These are phyloP conservation scores for Auanema sp. DNA, from an alignment of 2,888 invertebrate genomes.

Conservation along the genomic window DNA sequence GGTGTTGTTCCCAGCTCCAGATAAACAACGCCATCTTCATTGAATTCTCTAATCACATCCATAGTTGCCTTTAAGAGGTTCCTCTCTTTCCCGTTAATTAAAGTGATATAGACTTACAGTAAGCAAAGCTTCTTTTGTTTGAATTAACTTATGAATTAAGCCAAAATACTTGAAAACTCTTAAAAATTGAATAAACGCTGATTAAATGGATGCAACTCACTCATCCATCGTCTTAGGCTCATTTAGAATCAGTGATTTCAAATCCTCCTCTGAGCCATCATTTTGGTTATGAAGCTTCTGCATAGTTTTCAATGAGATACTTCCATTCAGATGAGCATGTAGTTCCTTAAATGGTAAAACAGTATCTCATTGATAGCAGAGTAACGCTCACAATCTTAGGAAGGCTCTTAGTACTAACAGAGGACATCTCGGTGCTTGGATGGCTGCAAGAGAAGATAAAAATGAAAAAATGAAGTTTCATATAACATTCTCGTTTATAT, in stretches of 20 bases:
- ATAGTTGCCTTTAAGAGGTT: slow-evolving; percentile 18
- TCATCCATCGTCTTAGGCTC: slow-evolving; percentile 16
- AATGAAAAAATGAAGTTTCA: too few relatives aligned
- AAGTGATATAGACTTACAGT: too few relatives aligned
- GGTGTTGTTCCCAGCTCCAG: slow-evolving; percentile 39
- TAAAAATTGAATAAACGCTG: not conserved
- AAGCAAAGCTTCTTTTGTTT: slow-evolving; percentile 18
- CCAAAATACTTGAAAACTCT: slow-evolving; percentile 33
- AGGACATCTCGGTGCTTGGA: too few relatives aligned
- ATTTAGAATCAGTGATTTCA: slow-evolving; percentile 5
- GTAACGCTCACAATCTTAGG: too few relatives aligned
- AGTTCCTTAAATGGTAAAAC: slow-evolving; percentile 21
- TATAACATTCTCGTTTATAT: too few relatives aligned
- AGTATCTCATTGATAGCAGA: too few relatives aligned
- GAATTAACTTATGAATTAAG: slow-evolving; percentile 25
- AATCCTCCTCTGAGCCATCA: not conserved
- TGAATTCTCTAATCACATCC: slow-evolving; percentile 25
- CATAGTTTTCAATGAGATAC: slow-evolving; percentile 28
- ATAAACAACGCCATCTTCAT: slow-evolving; percentile 26
- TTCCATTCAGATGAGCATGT: slow-evolving; percentile 38
- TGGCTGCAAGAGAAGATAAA: too few relatives aligned
- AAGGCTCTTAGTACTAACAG: too few relatives aligned
- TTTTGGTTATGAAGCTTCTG: slow-evolving; percentile 13
- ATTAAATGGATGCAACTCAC: slow-evolving; percentile 5
- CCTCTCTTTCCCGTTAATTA: slow-evolving; percentile 13